Base-by-base conservation (phyloP, 2,888 invertebrate species). In the Erebia epiphron region DNA sequence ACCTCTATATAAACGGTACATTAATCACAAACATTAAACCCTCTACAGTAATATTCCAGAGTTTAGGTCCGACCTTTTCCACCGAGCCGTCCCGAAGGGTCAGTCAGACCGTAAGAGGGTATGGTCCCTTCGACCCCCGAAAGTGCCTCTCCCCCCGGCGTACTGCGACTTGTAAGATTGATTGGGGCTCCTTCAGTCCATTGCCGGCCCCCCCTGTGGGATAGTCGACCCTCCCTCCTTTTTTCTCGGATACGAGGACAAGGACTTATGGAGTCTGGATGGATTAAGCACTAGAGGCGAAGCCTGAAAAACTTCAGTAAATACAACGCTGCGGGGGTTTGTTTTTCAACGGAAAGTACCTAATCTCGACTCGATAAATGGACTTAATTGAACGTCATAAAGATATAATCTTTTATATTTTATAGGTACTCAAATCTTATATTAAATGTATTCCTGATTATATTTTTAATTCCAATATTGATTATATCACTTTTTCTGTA, bases 181-280 rank as follows among this genome's bases (percentile, higher is more conserved):
- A 94, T 94, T 93, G 94, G 94, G 92, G 90, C 93, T 92, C 92
- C 93, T 93, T 91, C 90, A 93, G 93, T 93, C 93, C 93, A 91
- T 92, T 91, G 90, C 92, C 84, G 86, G 80, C 90, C 89, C 56
- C 87, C 88, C 87, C 82, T 87, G 88, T 79, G 91, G 89, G 91
- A 89, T 89, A 89, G 88, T 89, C 89, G 88, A 89, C 89, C 91
- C 90, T 84, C 85, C 90, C 86, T 86, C 87, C 86, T 89, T 91
- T 92, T 92, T 92, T 90, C 88, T 89, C 86, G 86, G 87, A 85
- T 83, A 85, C 85, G 83, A 80, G 76, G 73, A 80, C 82, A 71
- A 71, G 72, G 88, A 85, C 83, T 76, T 90, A 89, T 79, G 83
- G 82, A 71, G 70, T 74, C 87, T 89, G 81, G 90, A 91, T 86